Conservation (phyloP, 2,797 vertebrate species). For the Coendou prehensilis region DNA sequence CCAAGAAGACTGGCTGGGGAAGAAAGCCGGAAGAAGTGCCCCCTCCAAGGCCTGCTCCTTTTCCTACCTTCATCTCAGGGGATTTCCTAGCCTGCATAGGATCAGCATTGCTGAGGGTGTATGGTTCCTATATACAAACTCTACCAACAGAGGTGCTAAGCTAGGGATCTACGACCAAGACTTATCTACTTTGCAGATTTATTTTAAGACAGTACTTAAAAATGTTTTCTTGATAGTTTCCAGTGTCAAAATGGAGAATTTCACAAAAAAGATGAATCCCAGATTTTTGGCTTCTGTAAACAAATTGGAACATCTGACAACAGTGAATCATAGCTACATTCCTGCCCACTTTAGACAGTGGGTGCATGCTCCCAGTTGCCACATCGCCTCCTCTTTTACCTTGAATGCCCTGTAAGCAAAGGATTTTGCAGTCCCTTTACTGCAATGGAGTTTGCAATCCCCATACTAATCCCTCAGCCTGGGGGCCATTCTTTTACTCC, state of each 20-base stretch:
- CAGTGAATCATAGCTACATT: not conserved
- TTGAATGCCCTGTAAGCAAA: not conserved
- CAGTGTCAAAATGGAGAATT: conserved; percentile 10
- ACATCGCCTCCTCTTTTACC: not conserved
- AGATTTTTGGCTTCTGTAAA: not conserved
- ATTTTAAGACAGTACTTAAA: not conserved
- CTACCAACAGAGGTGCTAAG: not conserved
- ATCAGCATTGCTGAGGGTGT: not conserved
- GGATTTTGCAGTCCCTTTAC: not conserved
- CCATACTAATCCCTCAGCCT: not conserved
- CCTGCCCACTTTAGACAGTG: not conserved
- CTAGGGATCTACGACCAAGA: not conserved
- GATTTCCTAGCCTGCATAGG: not conserved
- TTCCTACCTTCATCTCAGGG: not conserved
- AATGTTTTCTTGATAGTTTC: conserved; percentile 32
- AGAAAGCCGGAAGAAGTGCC: not conserved
- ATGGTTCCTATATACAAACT: not conserved
- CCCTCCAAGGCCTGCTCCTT: not conserved
- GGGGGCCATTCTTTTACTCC: not conserved
- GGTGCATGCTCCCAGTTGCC: not conserved
- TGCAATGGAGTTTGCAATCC: not conserved
- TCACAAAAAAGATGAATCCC: conserved; percentile 24
- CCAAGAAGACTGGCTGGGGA: not conserved
- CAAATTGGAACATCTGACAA: not conserved
- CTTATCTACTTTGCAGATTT: not conserved